A percentile compares a stretch with the other conserved stretches of the same genome.
Conservation (phyloP, 1,140 invertebrate species). For the Musca vetustissima region DNA sequence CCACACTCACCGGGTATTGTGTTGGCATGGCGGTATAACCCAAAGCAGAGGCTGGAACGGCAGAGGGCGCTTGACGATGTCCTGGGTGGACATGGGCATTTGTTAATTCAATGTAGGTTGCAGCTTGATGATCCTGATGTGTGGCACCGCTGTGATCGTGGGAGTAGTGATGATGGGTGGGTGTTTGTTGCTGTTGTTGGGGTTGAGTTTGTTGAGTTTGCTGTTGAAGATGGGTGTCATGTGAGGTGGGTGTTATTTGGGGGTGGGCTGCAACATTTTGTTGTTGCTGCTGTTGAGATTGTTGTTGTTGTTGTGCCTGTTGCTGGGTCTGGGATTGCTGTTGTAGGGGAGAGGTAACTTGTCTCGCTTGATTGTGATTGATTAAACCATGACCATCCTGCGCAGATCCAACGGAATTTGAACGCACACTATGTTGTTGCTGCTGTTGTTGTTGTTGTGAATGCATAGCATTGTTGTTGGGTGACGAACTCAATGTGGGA, state of each 20-base stretch:
- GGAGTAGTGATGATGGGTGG: slow-evolving; percentile 32
- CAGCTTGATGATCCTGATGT: slow-evolving; percentile 45
- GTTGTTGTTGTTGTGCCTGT: not conserved
- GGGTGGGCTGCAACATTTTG: not conserved
- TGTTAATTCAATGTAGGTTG: slow-evolving; percentile 54
- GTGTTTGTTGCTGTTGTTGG: slow-evolving; percentile 16
- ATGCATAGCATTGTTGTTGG: slow-evolving; percentile 34
- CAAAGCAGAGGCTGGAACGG: slow-evolving; percentile 47
- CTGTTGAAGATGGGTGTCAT: slow-evolving; percentile 28
- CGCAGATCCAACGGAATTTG: slow-evolving; percentile 15
- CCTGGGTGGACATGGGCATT: slow-evolving; percentile 51
- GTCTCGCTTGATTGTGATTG: slow-evolving; percentile 36
- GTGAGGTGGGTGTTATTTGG: slow-evolving; percentile 30
- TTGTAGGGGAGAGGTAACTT: slow-evolving; percentile 28
- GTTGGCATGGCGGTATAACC: slow-evolving; percentile 45
- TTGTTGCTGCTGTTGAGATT: slow-evolving; percentile 12
- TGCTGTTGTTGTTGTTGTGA: slow-evolving; percentile 35
- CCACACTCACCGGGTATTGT: slow-evolving; percentile 46
- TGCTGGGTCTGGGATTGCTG: no score
- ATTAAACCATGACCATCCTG: slow-evolving; percentile 20
- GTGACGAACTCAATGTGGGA: slow-evolving; percentile 42
- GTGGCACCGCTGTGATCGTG: slow-evolving; percentile 38
- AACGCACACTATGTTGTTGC: slow-evolving; percentile 15
- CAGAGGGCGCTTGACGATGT: slow-evolving; percentile 29
- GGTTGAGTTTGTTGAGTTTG: slow-evolving; percentile 29